A percentile compares a stretch with the other conserved stretches of the same genome.
phyloP scores from a whole-genome alignment of 2,888 invertebrate genomes.

The Noctua janthina region DNA sequence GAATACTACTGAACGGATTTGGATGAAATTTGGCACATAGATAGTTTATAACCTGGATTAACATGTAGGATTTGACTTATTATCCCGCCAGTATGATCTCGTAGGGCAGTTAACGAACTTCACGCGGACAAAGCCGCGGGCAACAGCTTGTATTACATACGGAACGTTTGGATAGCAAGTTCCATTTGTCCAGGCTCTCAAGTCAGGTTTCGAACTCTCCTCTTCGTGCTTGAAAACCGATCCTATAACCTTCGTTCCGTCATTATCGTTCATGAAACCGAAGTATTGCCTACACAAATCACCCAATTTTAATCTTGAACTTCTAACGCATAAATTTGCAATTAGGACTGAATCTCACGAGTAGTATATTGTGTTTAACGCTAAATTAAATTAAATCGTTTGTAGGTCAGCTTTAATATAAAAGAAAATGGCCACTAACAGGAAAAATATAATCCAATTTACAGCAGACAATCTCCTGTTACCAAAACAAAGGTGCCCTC shows the following conservation, averaged over 20 bases:
- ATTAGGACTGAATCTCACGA: slow-evolving; percentile 7
- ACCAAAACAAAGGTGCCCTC: slow-evolving; percentile 30
- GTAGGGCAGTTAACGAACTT: too few relatives aligned
- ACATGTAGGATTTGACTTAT: too few relatives aligned
- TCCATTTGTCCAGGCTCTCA: not conserved
- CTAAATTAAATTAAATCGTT: slow-evolving; percentile 41
- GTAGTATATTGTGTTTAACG: slow-evolving; percentile 31
- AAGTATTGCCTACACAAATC: not conserved
- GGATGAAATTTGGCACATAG: too few relatives aligned
- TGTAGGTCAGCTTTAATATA: slow-evolving; percentile 41
- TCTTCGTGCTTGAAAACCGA: not conserved
- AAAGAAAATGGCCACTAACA: slow-evolving; percentile 41
- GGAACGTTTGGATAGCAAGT: not conserved
- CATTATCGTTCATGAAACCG: too few relatives aligned
- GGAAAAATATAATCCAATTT: slow-evolving; percentile 58
- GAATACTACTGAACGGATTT: too few relatives aligned
- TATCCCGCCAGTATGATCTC: too few relatives aligned
- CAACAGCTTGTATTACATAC: not conserved
- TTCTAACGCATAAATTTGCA: not conserved
- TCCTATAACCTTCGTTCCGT: not conserved
- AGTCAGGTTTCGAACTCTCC: not conserved
- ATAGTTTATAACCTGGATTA: too few relatives aligned
- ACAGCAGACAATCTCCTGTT: slow-evolving; percentile 28
- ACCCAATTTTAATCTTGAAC: slow-evolving; percentile 3
- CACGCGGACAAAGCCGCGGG: too few relatives aligned